These are phyloP conservation scores for Pyrrhopygopsis socrates DNA, from an alignment of 2,888 invertebrate genomes.

Conservation along the genomic window DNA sequence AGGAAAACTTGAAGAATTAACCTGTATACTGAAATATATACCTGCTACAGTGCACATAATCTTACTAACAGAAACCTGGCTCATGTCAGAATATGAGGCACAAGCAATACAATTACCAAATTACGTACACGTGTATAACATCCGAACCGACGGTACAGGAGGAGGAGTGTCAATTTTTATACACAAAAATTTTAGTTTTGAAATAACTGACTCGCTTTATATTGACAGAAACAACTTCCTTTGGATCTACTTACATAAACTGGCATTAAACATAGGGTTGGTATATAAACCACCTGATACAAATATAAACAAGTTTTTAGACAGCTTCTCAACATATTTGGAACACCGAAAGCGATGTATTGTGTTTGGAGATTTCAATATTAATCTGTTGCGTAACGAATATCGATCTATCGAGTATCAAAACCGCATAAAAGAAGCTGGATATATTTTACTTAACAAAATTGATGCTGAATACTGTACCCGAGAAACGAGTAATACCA, in stretches of 20 bases:
- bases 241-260: slow-evolving; percentile 25
- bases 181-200: slow-evolving; percentile 68
- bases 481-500: slow-evolving; percentile 15
- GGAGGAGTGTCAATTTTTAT: slow-evolving; percentile 66
- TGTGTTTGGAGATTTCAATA: background rate
- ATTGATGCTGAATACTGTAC: slow-evolving; percentile 16
- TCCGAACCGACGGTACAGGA: slow-evolving; percentile 7
- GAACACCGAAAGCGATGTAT: background rate
- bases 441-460: slow-evolving; percentile 8
- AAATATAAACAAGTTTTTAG: background rate
- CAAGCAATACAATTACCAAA: slow-evolving; percentile 33
- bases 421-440: slow-evolving; percentile 10
- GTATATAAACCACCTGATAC: slow-evolving; percentile 20
- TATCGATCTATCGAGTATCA: background rate
- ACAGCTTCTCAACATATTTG: background rate
- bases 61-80: slow-evolving; percentile 78
- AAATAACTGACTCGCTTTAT: slow-evolving; percentile 13
- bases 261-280: slow-evolving; percentile 10
- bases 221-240: slow-evolving; percentile 22
- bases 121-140: slow-evolving; percentile 41
- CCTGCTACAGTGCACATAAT: slow-evolving; percentile 42
- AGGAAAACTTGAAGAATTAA: slow-evolving; percentile 77
- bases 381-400: background rate
- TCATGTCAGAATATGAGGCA: slow-evolving; percentile 7
- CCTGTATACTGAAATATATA: slow-evolving; percentile 65